Base-by-base conservation (phyloP, 2,113 vertebrate species). In the Pelvicachromis taeniatus region DNA sequence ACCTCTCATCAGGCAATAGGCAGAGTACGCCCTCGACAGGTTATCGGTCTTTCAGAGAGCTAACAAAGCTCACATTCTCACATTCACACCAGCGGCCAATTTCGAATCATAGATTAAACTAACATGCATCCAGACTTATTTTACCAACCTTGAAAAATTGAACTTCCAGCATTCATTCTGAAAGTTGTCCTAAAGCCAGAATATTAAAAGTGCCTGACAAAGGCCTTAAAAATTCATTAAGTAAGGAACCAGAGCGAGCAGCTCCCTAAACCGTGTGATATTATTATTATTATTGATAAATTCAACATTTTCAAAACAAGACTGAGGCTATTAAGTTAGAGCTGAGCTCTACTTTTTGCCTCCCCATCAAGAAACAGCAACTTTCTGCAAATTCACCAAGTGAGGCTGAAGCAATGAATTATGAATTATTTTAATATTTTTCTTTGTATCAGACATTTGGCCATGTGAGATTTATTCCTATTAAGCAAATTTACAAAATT, bases 361-460 rank as follows among this genome's bases (percentile, higher is more conserved):
- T 75, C 26, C 52, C 0, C 53, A 8, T 12, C 19, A 42, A 40
- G 35, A 55, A 40, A 26, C 23, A 2, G 23, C 0, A 75, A 56
- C 35, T 55, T 78, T 0, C 4, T 16, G 3, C 9, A 21, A 40
- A 55, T 21, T 55, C 19, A 55, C n/a, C 0, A 0, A 48, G 42
- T 0, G 42, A 48, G 5, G 21, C 65, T 48, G 21, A 73, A 73
- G 8, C 14, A 73, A 73, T 73, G 65, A 70, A 45, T 26, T 70
- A 23, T 29, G 13, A 70, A 0, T 45, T 70, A 45, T 70, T 45
- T 45, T 16, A 70, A 70, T 70, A 29, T 48, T 73, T 48, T 70
- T 45, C 10, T 48, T 48, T 48, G 14, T 26, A 11, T 70, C 14
- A 29, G 21, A 70, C 40, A 48, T 70, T 70, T 48, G 23, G 42